phyloP scores from a whole-genome alignment of 2,113 vertebrate genomes.

The Sander vitreus region DNA sequence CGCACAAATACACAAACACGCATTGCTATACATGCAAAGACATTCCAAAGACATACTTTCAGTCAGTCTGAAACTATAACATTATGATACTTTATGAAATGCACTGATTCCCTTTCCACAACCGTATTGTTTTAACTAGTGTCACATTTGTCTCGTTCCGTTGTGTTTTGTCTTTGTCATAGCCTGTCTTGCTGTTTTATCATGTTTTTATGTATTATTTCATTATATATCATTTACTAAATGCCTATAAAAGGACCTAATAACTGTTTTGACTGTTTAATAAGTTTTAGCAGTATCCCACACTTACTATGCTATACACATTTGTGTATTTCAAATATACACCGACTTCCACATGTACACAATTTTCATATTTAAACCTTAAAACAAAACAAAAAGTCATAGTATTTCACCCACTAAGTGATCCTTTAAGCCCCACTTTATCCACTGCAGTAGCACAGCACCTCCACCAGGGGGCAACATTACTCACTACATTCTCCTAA shows the following conservation, averaged over 20 bases:
- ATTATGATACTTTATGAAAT: too few relatives aligned
- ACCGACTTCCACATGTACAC: neutral
- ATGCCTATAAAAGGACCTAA: neutral
- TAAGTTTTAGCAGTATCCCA: too few relatives aligned
- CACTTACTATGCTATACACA: too few relatives aligned
- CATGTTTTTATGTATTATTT: too few relatives aligned
- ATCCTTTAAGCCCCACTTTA: neutral
- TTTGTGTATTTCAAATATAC: too few relatives aligned
- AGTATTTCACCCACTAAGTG: neutral
- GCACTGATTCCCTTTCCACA: too few relatives aligned
- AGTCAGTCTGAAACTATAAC: too few relatives aligned
- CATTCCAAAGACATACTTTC: fast-evolving
- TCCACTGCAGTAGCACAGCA: neutral
- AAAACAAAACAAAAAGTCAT: neutral
- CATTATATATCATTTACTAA: neutral
- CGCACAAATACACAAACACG: neutral
- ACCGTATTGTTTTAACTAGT: too few relatives aligned
- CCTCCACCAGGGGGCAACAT: constrained; percentile 60
- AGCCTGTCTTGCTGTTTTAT: too few relatives aligned
- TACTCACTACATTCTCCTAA: constrained; percentile 1
- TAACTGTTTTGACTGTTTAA: neutral
- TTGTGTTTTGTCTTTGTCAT: too few relatives aligned
- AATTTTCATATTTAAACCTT: neutral
- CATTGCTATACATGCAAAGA: neutral
- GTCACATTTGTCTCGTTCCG: too few relatives aligned